These are phyloP conservation scores for Metellina segmentata DNA, from an alignment of 2,888 invertebrate genomes.

Conservation along the genomic window DNA sequence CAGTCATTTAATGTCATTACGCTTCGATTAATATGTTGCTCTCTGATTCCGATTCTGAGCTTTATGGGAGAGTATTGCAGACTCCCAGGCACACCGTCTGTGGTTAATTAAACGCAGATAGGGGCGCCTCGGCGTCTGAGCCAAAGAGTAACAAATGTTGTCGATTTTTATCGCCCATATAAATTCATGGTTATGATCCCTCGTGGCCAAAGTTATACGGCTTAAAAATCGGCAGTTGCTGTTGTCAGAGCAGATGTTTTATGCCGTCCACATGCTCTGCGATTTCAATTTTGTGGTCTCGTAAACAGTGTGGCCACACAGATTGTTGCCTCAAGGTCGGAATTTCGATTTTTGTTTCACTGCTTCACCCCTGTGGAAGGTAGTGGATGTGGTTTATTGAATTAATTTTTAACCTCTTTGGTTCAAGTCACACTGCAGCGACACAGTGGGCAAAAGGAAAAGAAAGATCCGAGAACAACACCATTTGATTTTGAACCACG, in stretches of 20 bases:
- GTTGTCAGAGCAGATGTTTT: background rate
- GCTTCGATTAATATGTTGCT: too few relatives aligned
- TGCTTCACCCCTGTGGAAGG: too few relatives aligned
- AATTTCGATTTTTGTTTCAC: background rate
- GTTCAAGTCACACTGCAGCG: too few relatives aligned
- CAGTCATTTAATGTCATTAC: too few relatives aligned
- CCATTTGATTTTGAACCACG: too few relatives aligned
- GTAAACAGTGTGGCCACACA: background rate
- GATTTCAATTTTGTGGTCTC: slow-evolving; percentile 2
- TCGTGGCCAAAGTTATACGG: background rate
- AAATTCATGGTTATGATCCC: background rate
- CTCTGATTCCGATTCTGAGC: too few relatives aligned
- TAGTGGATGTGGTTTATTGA: too few relatives aligned
- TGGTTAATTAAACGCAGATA: background rate
- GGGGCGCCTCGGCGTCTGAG: background rate
- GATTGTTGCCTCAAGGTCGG: background rate
- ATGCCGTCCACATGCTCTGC: background rate
- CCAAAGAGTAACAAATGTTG: background rate
- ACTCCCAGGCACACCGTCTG: background rate
- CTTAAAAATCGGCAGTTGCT: background rate
- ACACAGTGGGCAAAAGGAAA: too few relatives aligned
- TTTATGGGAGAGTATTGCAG: background rate
- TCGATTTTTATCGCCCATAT: slow-evolving; percentile 15
- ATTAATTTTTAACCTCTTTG: too few relatives aligned
- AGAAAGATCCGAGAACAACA: too few relatives aligned